These are phyloP conservation scores for Icerya purchasi DNA, from an alignment of 2,888 invertebrate species.

Conservation along the genomic window DNA sequence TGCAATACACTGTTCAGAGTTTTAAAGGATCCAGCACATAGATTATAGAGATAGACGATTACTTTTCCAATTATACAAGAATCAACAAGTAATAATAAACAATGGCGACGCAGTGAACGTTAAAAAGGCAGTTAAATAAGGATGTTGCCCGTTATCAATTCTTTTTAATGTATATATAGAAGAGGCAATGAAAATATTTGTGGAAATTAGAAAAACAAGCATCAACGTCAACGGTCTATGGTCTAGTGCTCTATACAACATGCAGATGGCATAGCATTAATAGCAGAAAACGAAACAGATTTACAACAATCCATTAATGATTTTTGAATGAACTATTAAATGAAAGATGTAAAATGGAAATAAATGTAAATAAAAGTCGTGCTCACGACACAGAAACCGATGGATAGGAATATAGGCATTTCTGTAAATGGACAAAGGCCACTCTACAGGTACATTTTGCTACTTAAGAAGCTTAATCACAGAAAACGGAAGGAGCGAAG, in stretches of 20 bases:
- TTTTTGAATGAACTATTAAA: no score
- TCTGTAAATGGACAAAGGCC: background rate
- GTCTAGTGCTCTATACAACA: background rate
- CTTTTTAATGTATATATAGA: background rate
- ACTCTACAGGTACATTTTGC: background rate
- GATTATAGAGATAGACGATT: no score
- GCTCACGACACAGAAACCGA: background rate
- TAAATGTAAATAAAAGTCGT: background rate
- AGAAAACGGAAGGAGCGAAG: background rate
- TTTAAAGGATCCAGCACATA: no score
- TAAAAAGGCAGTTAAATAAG: background rate
- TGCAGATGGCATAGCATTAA: background rate
- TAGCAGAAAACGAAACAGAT: background rate
- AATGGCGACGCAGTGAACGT: no score
- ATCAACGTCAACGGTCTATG: background rate
- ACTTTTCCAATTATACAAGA: no score
- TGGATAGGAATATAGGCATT: background rate
- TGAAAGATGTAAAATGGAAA: background rate
- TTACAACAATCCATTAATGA: background rate
- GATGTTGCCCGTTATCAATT: background rate
- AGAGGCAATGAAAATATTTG: background rate
- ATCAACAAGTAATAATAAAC: no score
- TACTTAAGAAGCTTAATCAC: background rate
- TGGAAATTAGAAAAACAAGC: background rate
- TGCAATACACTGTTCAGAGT: no score